Conservation (phyloP, 2,113 vertebrate genomes). For the Porphyrio hochstetteri region DNA sequence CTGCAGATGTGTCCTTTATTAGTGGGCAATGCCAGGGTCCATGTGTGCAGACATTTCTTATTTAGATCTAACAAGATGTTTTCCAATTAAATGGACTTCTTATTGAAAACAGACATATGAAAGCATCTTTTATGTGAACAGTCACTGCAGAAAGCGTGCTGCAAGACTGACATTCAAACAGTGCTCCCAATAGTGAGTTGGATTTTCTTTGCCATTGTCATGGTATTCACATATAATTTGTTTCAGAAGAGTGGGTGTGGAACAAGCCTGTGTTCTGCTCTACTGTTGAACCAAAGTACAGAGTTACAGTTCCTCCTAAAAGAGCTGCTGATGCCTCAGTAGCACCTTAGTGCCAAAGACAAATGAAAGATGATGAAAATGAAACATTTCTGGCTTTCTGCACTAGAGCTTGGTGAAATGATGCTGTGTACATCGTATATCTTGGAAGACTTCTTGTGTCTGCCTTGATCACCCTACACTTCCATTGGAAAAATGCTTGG, state of each 20-base stretch:
- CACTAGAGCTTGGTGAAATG: background rate
- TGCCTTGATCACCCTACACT: background rate
- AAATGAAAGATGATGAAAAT: background rate
- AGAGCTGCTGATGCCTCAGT: background rate
- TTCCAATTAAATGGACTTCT: background rate
- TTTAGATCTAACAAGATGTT: background rate
- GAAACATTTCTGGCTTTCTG: background rate
- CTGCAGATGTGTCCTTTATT: background rate
- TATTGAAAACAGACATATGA: background rate
- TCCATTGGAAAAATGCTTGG: background rate
- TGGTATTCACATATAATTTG: background rate
- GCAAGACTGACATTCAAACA: background rate
- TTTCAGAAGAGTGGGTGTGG: background rate
- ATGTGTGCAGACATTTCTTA: background rate
- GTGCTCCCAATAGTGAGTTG: background rate
- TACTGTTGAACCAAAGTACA: background rate
- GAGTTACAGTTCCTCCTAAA: background rate
- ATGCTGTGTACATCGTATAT: accelerated
- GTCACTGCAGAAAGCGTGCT: background rate
- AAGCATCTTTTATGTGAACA: background rate
- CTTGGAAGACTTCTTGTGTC: background rate
- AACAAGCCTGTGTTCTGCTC: background rate
- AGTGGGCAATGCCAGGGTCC: background rate
- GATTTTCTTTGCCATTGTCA: background rate
- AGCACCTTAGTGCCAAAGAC: background rate